These are phyloP conservation scores for Acheta domesticus DNA, from an alignment of 2,888 invertebrate species.

Conservation along the genomic window DNA sequence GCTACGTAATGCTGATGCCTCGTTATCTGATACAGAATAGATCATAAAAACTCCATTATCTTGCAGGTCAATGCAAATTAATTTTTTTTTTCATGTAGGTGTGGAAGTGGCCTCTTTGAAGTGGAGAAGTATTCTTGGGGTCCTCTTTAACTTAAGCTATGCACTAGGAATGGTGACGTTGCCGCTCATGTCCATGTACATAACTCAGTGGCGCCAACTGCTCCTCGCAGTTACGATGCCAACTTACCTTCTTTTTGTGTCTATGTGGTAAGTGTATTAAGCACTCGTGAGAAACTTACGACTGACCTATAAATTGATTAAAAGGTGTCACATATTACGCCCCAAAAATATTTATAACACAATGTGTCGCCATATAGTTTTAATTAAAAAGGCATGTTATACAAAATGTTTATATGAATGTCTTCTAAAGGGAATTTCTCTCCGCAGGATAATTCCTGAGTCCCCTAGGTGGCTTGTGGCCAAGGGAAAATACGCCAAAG, in stretches of 20 bases:
- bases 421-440: conserved; percentile 56
- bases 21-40: too few species aligned
- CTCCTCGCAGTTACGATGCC: conserved; percentile 53
- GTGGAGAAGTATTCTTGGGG: conserved; percentile 51
- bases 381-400: not conserved
- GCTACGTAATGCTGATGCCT: too few species aligned
- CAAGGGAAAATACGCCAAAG: conserved; percentile 45
- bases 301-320: too few species aligned
- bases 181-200: conserved; percentile 50
- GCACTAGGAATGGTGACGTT: conserved; percentile 53
- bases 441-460: conserved; percentile 41
- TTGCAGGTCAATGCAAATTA: too few species aligned
- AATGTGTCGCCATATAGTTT: not conserved
- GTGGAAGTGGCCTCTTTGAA: conserved; percentile 50
- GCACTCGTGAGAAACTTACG: too few species aligned
- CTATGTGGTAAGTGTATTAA: conserved; percentile 48
- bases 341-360: too few species aligned
- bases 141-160: conserved; percentile 52
- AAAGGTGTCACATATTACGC: too few species aligned
- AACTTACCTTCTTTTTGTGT: conserved; percentile 50
- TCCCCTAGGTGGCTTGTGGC: too few species aligned
- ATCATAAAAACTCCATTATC: not conserved
- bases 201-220: conserved; percentile 54
- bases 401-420: conserved; percentile 46
- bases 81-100: conserved; percentile 44